Conservation (phyloP, 2,797 vertebrate genomes). For the Crax fasciolata region DNA sequence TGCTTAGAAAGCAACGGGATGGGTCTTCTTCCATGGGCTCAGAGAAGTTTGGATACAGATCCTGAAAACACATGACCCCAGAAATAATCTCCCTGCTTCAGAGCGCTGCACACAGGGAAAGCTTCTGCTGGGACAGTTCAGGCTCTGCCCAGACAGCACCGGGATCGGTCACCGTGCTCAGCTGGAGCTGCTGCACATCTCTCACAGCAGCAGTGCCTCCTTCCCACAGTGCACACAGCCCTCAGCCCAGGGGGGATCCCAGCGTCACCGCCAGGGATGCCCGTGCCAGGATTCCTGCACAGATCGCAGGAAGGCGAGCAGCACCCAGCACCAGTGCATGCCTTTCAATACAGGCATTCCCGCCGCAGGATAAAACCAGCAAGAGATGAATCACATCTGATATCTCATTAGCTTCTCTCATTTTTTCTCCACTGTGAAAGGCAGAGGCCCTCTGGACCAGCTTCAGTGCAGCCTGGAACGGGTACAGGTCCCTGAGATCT, state of each 20-base stretch:
- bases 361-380: background rate
- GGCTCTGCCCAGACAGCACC: background rate
- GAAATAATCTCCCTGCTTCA: background rate
- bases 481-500: background rate
- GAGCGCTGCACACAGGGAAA: rapidly evolving
- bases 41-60: background rate
- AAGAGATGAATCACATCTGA: background rate
- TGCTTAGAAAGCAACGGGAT: background rate
- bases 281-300: rapidly evolving
- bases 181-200: background rate
- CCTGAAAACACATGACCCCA: background rate
- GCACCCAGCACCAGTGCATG: rapidly evolving
- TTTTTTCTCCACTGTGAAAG: background rate
- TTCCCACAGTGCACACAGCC: rapidly evolving
- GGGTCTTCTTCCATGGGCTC: background rate
- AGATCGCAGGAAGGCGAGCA: background rate
- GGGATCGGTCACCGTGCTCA: rapidly evolving
- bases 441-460: background rate
- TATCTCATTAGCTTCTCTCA: background rate
- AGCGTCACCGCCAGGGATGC: rapidly evolving
- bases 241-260: background rate
- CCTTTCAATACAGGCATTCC: background rate
- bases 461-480: background rate
- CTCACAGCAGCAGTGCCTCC: background rate
- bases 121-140: background rate